A percentile compares a stretch with the other conserved stretches of the same genome.
Conservation (phyloP, 1,140 invertebrate species). For the Micrasema longulum region DNA sequence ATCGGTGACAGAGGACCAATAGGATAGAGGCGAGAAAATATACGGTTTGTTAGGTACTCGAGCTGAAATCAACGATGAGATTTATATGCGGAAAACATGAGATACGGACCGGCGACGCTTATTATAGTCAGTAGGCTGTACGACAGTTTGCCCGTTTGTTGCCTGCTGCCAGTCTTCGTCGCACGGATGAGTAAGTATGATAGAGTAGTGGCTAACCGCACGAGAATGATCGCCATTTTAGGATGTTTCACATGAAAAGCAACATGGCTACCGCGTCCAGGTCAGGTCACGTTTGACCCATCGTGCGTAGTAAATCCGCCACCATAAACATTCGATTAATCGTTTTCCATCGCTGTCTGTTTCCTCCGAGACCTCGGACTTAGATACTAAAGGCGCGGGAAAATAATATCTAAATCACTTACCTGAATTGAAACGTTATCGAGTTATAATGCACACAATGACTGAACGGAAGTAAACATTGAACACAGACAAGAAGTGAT, state of each 20-base stretch:
- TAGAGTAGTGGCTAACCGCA: constrained; percentile 8
- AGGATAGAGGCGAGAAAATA: constrained; percentile 7
- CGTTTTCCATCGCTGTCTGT: too few species aligned
- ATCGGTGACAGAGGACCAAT: neutral
- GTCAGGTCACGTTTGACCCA: constrained; percentile 31
- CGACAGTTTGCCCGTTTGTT: neutral
- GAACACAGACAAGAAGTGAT: constrained; percentile 23
- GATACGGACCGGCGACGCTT: neutral
- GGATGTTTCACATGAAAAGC: constrained; percentile 32
- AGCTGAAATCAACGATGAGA: neutral
- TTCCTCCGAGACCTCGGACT: too few species aligned
- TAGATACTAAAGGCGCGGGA: too few species aligned
- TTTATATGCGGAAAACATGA: constrained; percentile 2
- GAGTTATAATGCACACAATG: too few species aligned
- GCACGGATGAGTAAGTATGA: constrained; percentile 15
- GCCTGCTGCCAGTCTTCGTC: neutral
- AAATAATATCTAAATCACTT: too few species aligned
- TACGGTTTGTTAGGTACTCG: neutral
- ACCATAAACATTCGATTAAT: constrained; percentile 25
- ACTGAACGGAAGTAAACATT: constrained; percentile 13
- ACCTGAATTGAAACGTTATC: too few species aligned
- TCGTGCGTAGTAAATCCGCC: constrained; percentile 27
- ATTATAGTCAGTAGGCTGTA: neutral
- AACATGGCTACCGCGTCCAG: constrained; percentile 1
- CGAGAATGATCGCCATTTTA: constrained; percentile 33